Percentiles rank a stretch among this genome's conserved stretches.
Evolutionary conservation across 1,140 invertebrate species (phyloP).

Genomic region (Cydia pomonella): DNA sequence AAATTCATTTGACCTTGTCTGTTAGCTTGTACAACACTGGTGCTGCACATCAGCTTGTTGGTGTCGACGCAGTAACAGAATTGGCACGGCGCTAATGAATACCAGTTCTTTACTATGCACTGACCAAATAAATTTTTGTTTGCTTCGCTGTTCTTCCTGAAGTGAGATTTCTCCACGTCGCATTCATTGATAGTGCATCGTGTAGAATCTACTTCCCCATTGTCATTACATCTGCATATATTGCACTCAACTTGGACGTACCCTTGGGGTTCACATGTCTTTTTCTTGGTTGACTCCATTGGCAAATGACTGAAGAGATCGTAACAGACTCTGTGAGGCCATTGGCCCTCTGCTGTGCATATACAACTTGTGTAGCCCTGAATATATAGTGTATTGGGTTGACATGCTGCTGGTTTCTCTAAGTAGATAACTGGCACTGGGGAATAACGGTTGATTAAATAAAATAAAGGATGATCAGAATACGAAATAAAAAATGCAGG

Average conservation of each 20-base stretch:
- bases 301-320: slow-evolving; percentile 35
- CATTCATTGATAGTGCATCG: slow-evolving; percentile 60
- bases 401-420: slow-evolving; percentile 37
- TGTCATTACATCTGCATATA: slow-evolving; percentile 52
- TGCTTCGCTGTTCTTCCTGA: slow-evolving; percentile 29
- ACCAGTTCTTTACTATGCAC: slow-evolving; percentile 55
- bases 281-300: not conserved
- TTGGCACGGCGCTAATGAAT: slow-evolving; percentile 57
- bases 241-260: slow-evolving; percentile 58
- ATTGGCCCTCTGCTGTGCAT: slow-evolving; percentile 52
- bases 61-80: slow-evolving; percentile 59
- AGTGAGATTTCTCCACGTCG: slow-evolving; percentile 25
- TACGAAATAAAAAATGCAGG: not conserved
- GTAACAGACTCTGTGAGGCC: slow-evolving; percentile 50
- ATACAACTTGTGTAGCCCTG: slow-evolving; percentile 46
- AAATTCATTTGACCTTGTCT: slow-evolving; percentile 33
- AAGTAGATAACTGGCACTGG: not conserved
- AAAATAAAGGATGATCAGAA: not conserved
- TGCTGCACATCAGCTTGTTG: slow-evolving; percentile 60
- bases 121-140: slow-evolving; percentile 39
- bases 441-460: not conserved
- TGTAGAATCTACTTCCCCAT: slow-evolving; percentile 48
- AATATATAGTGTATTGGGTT: slow-evolving; percentile 48
- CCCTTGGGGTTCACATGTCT: slow-evolving; percentile 47
- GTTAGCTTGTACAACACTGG: slow-evolving; percentile 36